phyloP scores from a whole-genome alignment of 2,797 vertebrate genomes.

The Carcharodon carcharias region DNA sequence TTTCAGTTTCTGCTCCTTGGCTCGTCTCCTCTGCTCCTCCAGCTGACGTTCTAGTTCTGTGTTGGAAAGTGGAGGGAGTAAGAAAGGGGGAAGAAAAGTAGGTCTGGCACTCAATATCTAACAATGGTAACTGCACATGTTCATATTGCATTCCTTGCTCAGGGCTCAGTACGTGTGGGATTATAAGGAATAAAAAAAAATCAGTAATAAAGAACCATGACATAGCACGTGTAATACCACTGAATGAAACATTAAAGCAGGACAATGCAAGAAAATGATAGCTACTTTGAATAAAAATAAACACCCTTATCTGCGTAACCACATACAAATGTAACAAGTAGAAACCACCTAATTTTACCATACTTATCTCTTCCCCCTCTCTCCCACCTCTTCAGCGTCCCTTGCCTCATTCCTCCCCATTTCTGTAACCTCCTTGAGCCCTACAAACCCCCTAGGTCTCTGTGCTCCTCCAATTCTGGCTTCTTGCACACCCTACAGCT shows the following conservation, averaged over 20 bases:
- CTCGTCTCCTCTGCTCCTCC: slow-evolving; percentile 68
- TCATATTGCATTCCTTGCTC: not conserved
- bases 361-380: too few species aligned
- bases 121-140: not conserved
- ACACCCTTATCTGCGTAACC: not conserved
- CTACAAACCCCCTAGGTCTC: not conserved
- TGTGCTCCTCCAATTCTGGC: not conserved
- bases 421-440: not conserved
- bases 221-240: not conserved
- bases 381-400: too few species aligned
- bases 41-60: slow-evolving; percentile 69
- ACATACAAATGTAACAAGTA: not conserved
- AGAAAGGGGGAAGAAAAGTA: not conserved
- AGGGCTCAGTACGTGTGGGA: not conserved
- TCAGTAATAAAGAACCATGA: not conserved
- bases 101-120: not conserved
- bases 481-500: not conserved
- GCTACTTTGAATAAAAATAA: not conserved
- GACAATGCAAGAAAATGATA: not conserved
- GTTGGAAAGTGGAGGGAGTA: not conserved
- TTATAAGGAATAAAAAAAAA: not conserved
- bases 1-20: slow-evolving; percentile 64
- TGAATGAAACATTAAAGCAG: not conserved
- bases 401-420: not conserved
- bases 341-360: not conserved